Base-by-base conservation (phyloP, 1,140 invertebrate genomes). In the Saccostrea glomerata region DNA sequence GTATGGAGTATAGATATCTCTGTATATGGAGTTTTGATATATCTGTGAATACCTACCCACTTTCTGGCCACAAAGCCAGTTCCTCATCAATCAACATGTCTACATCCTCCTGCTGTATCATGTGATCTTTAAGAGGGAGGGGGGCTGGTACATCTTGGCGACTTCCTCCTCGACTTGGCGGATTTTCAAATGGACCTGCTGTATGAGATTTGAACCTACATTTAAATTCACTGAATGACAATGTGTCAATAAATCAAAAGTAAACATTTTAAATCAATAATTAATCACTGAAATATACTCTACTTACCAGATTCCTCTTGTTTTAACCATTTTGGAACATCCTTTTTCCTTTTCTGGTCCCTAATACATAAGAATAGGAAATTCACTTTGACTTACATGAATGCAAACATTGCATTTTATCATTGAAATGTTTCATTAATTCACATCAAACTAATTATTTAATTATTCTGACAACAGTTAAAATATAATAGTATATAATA, bases 271-370 rank as follows among this genome's bases (percentile, higher is more conserved):
- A 20, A 60, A 17, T 60, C 58, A 63, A 20, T 63, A 17, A 63
- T 63, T n/a, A 17, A 63, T 20, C 15, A 63, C 15, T 63, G 17
- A 63, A 20, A 63, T 47, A 47, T 47, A 20, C 58, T 20, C 17
- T 20, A 36, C 70, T 77, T 77, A 77, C 70, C 70, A 77, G 23
- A 12, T 77, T 91, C 91, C 36, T 90, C 92, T 82, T 88, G 85
- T 87, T 92, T 92, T 60, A 93, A 73, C 93, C 93, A 93, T 87
- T 86, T 91, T 63, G 93, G 93, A 87, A 93, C 87, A 84, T 92
- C 92, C 83, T 93, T 93, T 86, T 92, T 93, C 77, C 91, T 90
- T 86, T 88, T 91, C 66, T 89, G 90, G 20, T 93, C 93, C 82
- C 92, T 93, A 87, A 86, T 91, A 91, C 60, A 82, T n/a, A 85